These are phyloP conservation scores for Cryptotermes secundus DNA, from an alignment of 1,140 invertebrate genomes.

Conservation along the genomic window DNA sequence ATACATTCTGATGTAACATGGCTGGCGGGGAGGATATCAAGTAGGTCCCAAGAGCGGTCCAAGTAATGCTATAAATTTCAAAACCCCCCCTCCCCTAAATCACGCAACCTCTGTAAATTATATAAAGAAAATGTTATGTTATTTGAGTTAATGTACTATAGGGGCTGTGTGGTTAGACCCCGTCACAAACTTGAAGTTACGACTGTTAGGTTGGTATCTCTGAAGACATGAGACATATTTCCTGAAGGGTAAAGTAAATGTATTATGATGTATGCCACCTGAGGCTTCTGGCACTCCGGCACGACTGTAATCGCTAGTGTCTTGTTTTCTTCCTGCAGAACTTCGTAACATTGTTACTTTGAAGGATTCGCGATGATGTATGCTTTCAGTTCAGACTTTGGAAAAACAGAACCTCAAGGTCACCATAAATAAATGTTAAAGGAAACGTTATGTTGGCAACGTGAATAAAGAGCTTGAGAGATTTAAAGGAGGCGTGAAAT, in stretches of 20 bases:
- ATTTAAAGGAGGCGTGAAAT: too few relatives aligned
- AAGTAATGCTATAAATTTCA: constrained; percentile 12
- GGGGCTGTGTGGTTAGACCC: neutral
- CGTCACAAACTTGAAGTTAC: constrained; percentile 4
- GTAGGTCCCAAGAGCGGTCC: neutral
- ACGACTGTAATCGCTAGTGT: neutral
- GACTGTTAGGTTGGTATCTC: neutral
- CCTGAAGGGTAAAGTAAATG: neutral
- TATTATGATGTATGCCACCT: neutral
- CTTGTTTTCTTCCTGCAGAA: neutral
- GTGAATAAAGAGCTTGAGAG: neutral
- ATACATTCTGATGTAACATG: neutral
- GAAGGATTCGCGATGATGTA: neutral
- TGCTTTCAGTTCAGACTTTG: neutral
- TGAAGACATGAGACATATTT: neutral
- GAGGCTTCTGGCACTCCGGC: neutral
- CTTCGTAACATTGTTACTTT: neutral
- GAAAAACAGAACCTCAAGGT: neutral
- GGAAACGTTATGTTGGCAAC: neutral
- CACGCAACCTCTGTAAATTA: neutral
- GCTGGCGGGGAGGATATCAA: neutral
- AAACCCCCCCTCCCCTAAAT: neutral
- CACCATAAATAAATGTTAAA: neutral
- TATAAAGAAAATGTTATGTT: neutral
- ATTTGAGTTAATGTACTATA: neutral